Conservation (phyloP, 2,113 vertebrate genomes). For the Bufo bufo region DNA sequence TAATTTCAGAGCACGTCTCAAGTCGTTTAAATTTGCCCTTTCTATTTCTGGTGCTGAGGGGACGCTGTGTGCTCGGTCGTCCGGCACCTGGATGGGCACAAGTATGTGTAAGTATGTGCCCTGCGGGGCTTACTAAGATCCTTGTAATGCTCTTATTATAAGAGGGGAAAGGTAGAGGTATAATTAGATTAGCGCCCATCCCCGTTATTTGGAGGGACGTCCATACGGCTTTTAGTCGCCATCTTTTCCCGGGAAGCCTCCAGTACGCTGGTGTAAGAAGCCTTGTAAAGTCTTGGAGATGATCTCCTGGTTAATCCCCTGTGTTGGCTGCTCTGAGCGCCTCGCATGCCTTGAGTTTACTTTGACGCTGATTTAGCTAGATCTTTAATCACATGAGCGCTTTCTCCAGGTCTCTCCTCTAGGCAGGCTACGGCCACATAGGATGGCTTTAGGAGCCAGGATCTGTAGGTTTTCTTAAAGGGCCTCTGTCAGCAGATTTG, state of each 20-base stretch:
- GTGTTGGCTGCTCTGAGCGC: slow-evolving; percentile 11
- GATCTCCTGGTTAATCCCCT: slow-evolving; percentile 45
- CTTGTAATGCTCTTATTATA: neutral
- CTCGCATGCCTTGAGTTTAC: slow-evolving; percentile 15
- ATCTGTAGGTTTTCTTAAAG: neutral
- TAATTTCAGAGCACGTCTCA: neutral
- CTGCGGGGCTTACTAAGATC: neutral
- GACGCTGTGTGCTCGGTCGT: neutral
- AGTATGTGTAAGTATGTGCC: neutral
- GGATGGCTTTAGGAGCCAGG: neutral
- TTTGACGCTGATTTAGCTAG: neutral
- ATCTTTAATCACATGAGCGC: neutral
- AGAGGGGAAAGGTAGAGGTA: no score
- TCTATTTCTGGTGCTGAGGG: neutral
- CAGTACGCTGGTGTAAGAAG: neutral
- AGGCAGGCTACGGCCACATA: neutral
- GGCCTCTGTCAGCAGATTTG: no score
- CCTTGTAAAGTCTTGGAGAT: slow-evolving; percentile 16
- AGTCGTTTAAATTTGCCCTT: neutral
- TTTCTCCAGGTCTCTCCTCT: slow-evolving; percentile 14
- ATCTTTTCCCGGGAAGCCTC: neutral
- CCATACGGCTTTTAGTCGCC: neutral
- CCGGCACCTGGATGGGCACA: neutral
- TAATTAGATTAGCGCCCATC: neutral
- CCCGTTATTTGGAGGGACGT: neutral